Evolutionary conservation across 2,888 invertebrate species (phyloP).

Genomic region (Tenthredo distinguenda): DNA sequence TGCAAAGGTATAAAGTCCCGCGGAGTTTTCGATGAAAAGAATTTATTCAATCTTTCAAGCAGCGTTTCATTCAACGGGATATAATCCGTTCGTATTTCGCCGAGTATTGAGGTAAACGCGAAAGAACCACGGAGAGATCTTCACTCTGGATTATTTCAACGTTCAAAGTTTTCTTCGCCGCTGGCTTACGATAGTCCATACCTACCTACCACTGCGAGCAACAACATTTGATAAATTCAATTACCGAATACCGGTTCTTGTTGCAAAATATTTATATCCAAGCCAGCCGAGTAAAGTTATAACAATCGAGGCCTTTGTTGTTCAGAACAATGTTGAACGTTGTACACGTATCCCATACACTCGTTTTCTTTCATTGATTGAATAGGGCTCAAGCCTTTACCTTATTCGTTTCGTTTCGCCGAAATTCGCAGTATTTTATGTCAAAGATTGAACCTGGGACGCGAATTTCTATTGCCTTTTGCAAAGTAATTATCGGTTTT

Average conservation of each 20-base stretch:
- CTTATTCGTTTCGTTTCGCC: background rate
- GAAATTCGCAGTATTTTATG: background rate
- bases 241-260: constrained; percentile 17
- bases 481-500: background rate
- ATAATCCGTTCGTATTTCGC: constrained; percentile 4
- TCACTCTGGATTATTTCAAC: background rate
- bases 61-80: background rate
- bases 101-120: background rate
- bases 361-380: background rate
- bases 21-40: constrained; percentile 25
- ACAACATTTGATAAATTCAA: background rate
- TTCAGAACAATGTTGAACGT: background rate
- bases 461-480: background rate
- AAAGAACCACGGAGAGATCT: background rate
- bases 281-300: background rate
- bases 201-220: background rate
- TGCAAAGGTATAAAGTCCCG: background rate
- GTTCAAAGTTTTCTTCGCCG: background rate
- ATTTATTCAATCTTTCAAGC: constrained; percentile 21
- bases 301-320: constrained; percentile 8
- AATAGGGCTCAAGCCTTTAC: background rate
- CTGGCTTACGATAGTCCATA: background rate
- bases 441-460: background rate
- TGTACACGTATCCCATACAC: background rate
- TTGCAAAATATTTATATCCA: constrained; percentile 17